Evolutionary conservation across 2,113 vertebrate genomes (phyloP).

Genomic region (Axis porcinus): DNA sequence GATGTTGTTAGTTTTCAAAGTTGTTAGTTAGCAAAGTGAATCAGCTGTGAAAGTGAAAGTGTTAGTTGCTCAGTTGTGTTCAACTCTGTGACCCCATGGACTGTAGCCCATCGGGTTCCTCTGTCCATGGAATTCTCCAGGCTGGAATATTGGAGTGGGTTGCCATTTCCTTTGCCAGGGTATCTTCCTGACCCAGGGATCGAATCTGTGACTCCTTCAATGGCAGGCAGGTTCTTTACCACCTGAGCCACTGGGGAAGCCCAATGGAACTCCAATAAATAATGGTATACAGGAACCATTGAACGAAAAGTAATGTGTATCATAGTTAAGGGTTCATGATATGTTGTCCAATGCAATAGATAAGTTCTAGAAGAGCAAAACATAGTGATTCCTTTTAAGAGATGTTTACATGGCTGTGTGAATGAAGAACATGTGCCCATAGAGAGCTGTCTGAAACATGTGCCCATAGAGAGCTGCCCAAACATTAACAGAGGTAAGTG

Average conservation of each 20-base stretch:
- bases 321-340: not conserved
- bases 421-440: not conserved
- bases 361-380: not conserved
- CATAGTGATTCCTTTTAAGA: rapidly evolving
- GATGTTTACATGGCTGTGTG: not conserved
- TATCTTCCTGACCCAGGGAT: not conserved
- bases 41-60: not conserved
- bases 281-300: not conserved
- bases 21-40: not conserved
- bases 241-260: not conserved
- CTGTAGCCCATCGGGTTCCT: not conserved
- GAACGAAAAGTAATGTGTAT: not conserved
- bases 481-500: not conserved
- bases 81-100: not conserved
- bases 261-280: not conserved
- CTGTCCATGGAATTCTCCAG: not conserved
- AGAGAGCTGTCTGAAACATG: not conserved
- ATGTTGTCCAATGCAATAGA: not conserved
- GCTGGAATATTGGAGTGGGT: not conserved
- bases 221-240: not conserved
- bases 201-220: not conserved
- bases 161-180: not conserved
- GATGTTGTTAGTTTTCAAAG: not conserved
- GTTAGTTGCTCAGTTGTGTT: not conserved
- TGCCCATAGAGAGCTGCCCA: not conserved